These are phyloP conservation scores for Noctua janthina DNA, from an alignment of 2,888 invertebrate species.

Conservation along the genomic window DNA sequence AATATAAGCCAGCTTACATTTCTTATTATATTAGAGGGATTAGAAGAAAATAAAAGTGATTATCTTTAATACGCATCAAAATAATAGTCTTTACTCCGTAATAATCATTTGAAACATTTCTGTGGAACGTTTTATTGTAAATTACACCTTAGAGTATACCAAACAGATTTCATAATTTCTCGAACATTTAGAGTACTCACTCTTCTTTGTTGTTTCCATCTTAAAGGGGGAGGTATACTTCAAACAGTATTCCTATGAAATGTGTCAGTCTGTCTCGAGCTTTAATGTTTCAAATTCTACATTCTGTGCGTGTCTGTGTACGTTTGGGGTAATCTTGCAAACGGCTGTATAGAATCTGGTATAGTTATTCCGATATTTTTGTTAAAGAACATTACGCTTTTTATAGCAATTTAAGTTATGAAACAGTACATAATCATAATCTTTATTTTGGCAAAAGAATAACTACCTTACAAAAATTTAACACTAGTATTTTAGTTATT, in stretches of 20 bases:
- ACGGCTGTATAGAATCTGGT: not conserved
- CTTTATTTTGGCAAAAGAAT: too few species aligned
- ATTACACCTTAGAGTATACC: slow-evolving; percentile 4
- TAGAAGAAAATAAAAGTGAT: slow-evolving; percentile 5
- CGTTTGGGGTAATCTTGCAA: not conserved
- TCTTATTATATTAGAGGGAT: not conserved
- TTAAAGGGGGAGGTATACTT: slow-evolving; percentile 16
- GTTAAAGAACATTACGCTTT: too few species aligned
- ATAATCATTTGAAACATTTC: not conserved
- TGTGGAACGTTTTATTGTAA: slow-evolving; percentile 19
- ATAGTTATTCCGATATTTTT: not conserved
- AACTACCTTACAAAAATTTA: too few species aligned
- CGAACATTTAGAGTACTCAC: not conserved
- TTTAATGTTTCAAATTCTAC: slow-evolving; percentile 11
- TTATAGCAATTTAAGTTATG: not conserved
- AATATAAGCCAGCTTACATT: not conserved
- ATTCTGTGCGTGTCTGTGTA: not conserved
- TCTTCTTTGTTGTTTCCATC: slow-evolving; percentile 19
- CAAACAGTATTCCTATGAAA: slow-evolving; percentile 30
- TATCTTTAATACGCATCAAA: not conserved
- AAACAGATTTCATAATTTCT: slow-evolving; percentile 4
- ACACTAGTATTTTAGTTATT: too few species aligned
- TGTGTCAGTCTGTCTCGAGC: slow-evolving; percentile 19
- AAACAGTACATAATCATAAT: not conserved
- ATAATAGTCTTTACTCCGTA: not conserved